Base-by-base conservation (phyloP, 2,888 invertebrate genomes). In the Clitarchus hookeri region DNA sequence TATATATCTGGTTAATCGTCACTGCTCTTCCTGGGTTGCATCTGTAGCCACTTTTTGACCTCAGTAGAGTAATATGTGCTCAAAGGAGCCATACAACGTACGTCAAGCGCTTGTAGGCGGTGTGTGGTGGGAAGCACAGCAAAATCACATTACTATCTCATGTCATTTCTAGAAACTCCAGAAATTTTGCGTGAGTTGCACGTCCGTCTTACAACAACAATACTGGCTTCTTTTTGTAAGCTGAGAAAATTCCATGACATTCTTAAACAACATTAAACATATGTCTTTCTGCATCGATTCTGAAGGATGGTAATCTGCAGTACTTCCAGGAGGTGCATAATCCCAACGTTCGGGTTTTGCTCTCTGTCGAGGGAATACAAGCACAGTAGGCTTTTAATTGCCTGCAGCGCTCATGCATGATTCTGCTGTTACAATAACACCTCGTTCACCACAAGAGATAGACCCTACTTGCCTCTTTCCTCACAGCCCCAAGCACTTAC, bases 151-250 rank as follows among this genome's bases (percentile, higher is more conserved):
- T 88, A 86, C 88, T 88, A 9, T 86, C 87, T 65, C 88, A 86
- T 13, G 89, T 89, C 11, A 86, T 79, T 54, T 89, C 88, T 65
- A 89, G 86, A 0, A 89, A 84, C 27, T 88, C 88, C 25, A 89
- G 85, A 84, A 88, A 90, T 88, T 90, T 90, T 11, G 89, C 90
- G 86, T 90, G 90, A 48, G 89, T 89, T 9, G 89, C 87, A 87
- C 91, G 90, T 3, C 90, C 90, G 88, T 91, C 90, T 26, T 91
- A 87, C 26, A 91, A 87, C 80, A 91, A 86, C 11, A 91, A 86
- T 13, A 90, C 90, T 44, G 90, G 90, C 86, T 88, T 86, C 9
- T 90, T 87, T 88, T 88, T 16, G 89, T 87, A 53, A 90, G 88
- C 12, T 88, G 87, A 12, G 88, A 88, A 87, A 88, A 89, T 85